A percentile compares a stretch with the other conserved stretches of the same genome.
phyloP scores from a whole-genome alignment of 2,888 invertebrate genomes.

The Ennomos erosarius region DNA sequence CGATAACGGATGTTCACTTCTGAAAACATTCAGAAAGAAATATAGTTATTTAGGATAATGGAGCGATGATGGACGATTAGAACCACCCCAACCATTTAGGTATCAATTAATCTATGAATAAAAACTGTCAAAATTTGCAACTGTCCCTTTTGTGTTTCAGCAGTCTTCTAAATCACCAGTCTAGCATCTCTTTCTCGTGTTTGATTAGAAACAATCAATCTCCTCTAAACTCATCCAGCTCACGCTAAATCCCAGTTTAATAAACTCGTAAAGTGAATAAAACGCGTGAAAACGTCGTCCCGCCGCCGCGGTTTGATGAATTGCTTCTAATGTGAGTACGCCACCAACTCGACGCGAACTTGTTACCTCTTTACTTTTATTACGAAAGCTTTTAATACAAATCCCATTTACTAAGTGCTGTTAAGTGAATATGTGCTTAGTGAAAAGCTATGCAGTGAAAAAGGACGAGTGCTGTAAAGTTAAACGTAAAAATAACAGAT shows the following conservation, averaged over 20 bases:
- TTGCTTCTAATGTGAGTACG: slow-evolving; percentile 67
- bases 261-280: slow-evolving; percentile 56
- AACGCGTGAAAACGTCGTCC: slow-evolving; percentile 63
- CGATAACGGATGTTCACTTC: too few species aligned
- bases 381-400: slow-evolving; percentile 25
- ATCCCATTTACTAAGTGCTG: slow-evolving; percentile 27
- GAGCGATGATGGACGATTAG: too few species aligned
- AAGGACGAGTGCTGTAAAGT: too few species aligned
- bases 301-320: slow-evolving; percentile 67
- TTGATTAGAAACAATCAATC: background rate
- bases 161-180: background rate
- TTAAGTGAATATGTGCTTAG: background rate
- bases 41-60: too few species aligned
- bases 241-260: slow-evolving; percentile 3
- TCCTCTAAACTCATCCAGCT: slow-evolving; percentile 4
- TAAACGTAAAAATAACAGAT: too few species aligned
- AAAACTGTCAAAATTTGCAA: too few species aligned
- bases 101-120: too few species aligned
- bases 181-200: background rate
- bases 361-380: slow-evolving; percentile 36
- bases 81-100: too few species aligned
- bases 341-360: slow-evolving; percentile 39
- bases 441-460: background rate
- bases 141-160: too few species aligned
- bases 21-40: too few species aligned